Evolutionary conservation across 2,888 invertebrate species (phyloP).

Genomic region (Stictocephala bisonia): DNA sequence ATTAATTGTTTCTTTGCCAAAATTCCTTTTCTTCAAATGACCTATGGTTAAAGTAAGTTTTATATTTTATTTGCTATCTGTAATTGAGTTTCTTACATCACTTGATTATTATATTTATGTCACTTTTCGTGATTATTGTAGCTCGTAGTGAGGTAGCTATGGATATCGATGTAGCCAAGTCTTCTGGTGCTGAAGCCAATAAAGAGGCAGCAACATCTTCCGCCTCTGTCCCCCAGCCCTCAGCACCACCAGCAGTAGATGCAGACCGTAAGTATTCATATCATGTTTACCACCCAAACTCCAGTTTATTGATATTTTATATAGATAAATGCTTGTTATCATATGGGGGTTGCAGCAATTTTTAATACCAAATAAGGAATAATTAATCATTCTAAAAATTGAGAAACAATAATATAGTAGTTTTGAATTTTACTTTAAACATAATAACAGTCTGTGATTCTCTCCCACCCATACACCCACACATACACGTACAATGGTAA

Average conservation of each 20-base stretch:
- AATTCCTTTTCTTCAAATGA: too few relatives aligned
- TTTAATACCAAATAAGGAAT: neutral
- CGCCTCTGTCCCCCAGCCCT: neutral
- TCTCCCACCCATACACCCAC: too few relatives aligned
- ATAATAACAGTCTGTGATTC: too few relatives aligned
- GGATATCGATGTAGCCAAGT: conserved; percentile 29
- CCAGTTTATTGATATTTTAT: neutral
- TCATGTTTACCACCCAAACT: neutral
- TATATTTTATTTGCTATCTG: too few relatives aligned
- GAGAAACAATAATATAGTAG: too few relatives aligned
- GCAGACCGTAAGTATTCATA: neutral
- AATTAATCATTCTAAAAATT: too few relatives aligned
- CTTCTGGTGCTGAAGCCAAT: conserved; percentile 15
- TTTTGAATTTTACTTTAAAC: too few relatives aligned
- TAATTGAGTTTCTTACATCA: too few relatives aligned
- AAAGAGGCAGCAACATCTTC: neutral
- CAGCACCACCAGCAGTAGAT: neutral
- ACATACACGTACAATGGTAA: too few relatives aligned
- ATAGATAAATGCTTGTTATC: neutral
- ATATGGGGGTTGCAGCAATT: neutral
- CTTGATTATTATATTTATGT: too few relatives aligned
- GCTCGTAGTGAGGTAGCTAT: neutral
- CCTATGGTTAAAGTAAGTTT: too few relatives aligned
- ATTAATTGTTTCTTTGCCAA: too few relatives aligned
- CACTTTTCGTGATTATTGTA: neutral